Evolutionary conservation across 2,797 vertebrate species (phyloP).

Genomic region (Tokudaia muenninki): DNA sequence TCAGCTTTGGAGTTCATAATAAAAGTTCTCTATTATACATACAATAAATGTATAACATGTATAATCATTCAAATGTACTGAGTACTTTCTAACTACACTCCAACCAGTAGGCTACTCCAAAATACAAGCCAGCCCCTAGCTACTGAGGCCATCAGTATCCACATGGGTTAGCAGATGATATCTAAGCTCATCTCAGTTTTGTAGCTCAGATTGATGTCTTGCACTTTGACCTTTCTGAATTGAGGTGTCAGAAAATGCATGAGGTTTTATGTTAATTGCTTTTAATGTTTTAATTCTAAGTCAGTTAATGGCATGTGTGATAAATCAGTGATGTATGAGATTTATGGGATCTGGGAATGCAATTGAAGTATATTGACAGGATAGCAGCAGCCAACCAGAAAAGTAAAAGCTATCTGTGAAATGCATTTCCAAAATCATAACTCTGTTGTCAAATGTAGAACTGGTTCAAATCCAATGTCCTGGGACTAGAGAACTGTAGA

Average conservation of each 20-base stretch:
- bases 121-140: neutral
- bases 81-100: neutral
- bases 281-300: neutral
- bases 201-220: neutral
- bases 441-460: neutral
- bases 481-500: neutral
- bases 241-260: neutral
- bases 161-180: neutral
- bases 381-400: neutral
- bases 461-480: too few relatives aligned
- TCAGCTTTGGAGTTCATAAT: neutral
- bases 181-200: neutral
- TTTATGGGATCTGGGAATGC: neutral
- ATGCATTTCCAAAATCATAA: neutral
- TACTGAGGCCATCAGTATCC: neutral
- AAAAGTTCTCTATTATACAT: too few relatives aligned
- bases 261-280: neutral
- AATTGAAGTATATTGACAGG: neutral
- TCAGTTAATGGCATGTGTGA: neutral
- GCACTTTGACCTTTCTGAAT: neutral
- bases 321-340: neutral
- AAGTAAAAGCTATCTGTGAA: neutral
- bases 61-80: neutral
- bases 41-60: neutral
- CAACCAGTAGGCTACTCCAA: neutral